Conservation (phyloP, 2,888 invertebrate genomes). For the Trimorus sp. region DNA sequence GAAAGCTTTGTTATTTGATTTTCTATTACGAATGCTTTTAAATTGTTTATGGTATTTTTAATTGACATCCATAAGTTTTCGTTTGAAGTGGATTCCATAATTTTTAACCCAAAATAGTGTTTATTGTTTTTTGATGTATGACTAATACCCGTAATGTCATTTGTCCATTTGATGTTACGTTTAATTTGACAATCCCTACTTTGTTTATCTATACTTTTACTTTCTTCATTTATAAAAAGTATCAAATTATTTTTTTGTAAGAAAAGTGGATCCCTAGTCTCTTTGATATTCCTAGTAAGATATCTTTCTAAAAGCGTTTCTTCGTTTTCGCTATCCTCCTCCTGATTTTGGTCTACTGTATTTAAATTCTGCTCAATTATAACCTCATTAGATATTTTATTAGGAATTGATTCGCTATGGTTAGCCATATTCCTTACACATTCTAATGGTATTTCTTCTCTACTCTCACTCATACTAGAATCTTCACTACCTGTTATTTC, state of each 20-base stretch:
- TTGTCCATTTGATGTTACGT: neutral
- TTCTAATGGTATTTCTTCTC: too few species aligned
- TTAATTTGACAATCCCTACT: neutral
- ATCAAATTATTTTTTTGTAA: neutral
- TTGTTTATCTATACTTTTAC: neutral
- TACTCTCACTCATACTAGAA: too few species aligned
- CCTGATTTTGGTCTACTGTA: too few species aligned
- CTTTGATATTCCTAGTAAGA: neutral
- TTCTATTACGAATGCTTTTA: neutral
- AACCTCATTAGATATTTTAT: too few species aligned
- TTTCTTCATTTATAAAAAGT: neutral
- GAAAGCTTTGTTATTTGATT: neutral
- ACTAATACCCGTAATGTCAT: neutral
- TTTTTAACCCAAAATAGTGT: neutral
- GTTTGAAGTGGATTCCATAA: neutral
- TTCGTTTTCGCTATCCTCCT: neutral
- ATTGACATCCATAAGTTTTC: neutral
- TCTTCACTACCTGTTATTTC: too few species aligned
- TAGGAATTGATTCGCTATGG: too few species aligned
- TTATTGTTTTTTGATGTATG: neutral
- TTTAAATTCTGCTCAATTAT: too few species aligned
- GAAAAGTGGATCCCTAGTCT: constrained; percentile 3
- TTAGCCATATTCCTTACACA: too few species aligned
- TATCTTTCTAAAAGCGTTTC: neutral
- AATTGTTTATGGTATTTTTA: neutral